Evolutionary conservation across 2,888 invertebrate genomes (phyloP), one percentile per base, ranked within the genome.

Genomic region (Actias luna): DNA sequence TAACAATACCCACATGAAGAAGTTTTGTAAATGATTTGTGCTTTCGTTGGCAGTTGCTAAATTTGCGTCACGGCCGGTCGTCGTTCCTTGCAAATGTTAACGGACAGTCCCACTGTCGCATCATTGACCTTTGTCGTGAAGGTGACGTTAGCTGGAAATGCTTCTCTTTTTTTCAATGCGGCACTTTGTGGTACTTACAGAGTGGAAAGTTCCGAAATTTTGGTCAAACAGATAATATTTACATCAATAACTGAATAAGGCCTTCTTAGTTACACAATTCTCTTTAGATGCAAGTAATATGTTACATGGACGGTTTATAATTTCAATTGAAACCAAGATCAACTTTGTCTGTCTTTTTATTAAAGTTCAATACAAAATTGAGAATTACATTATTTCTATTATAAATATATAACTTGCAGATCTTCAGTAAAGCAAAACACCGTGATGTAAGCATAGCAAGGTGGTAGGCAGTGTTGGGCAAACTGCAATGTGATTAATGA

Each of bases 61-160:
- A 65, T 68, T 76, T 80, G 73, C 85, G 87, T 89, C 89, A 89
- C 70, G 86, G 83, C 68, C 84, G 84, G 83, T 83, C 84, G 79
- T 77, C 78, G 84, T 79, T 84, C 85, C 80, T 88, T 84, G 87
- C 86, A 79, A 79, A 71, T 67, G 66, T 65, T 69, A 71, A 74
- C 78, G 78, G 78, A 77, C 67, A 76, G 66, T 71, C 71, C n/a
- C 76, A 76, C 73, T 76, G 79, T 76, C 80, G 72, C 80, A 79
- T 65, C 77, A 76, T 75, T 82, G 83, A 81, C 82, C 77, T 76
- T 76, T 75, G 52, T 36, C 27, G 33, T 25, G 35, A 59, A 59
- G 35, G 35, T 36, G 27, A 35, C 36, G 58, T 7, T 27, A 29
- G 55, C 55, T 29, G 55, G 29, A 29, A 55, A 14, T 29, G 27